Percentiles rank a stretch among this genome's conserved stretches.
Evolutionary conservation across 2,797 vertebrate species (phyloP).

Genomic region (Rhodeus uyekii): DNA sequence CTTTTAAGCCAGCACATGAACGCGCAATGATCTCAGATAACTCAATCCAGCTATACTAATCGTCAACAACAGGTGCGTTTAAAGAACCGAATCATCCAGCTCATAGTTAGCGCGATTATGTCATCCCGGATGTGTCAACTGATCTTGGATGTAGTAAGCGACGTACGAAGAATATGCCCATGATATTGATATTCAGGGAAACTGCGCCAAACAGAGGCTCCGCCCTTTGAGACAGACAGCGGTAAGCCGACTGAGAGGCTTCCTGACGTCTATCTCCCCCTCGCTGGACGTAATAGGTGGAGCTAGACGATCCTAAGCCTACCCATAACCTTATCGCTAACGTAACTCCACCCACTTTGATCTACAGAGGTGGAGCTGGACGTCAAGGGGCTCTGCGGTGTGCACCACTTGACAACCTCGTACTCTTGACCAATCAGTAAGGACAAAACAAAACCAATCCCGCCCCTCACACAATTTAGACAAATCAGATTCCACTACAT

Average conservation of each 20-base stretch:
- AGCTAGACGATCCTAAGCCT: not conserved
- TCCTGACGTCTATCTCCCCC: too few relatives aligned
- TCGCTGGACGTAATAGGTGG: too few relatives aligned
- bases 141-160: too few relatives aligned
- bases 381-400: not conserved
- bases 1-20: too few relatives aligned
- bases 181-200: not conserved
- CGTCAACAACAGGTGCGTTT: too few relatives aligned
- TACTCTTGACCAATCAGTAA: conserved; percentile 54
- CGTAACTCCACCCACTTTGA: not conserved
- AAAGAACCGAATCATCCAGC: too few relatives aligned
- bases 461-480: not conserved
- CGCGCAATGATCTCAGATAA: too few relatives aligned
- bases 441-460: not conserved
- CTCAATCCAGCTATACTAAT: too few relatives aligned
- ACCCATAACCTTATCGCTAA: not conserved
- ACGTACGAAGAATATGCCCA: too few relatives aligned
- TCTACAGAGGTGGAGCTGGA: not conserved
- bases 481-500: conserved; percentile 57
- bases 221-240: not conserved
- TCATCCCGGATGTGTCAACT: too few relatives aligned
- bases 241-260: not conserved
- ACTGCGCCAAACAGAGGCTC: not conserved
- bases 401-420: not conserved
- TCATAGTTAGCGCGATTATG: too few relatives aligned